Conservation (phyloP, 2,797 vertebrate genomes). For the Rhabdomys pumilio region DNA sequence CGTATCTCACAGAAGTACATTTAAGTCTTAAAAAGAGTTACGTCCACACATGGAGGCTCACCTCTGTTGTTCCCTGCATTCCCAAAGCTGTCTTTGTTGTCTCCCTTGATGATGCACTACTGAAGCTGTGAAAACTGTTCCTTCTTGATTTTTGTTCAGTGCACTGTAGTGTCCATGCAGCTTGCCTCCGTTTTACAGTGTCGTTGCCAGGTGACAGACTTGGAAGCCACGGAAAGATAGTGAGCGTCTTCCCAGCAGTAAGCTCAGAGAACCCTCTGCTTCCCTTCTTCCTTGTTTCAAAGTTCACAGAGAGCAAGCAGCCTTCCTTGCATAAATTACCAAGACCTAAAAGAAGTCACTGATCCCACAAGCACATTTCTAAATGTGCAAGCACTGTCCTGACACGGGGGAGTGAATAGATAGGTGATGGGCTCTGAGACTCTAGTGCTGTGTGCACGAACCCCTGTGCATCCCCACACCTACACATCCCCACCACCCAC, state of each 20-base stretch:
- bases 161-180: constrained; percentile 1
- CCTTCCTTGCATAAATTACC: constrained; percentile 15
- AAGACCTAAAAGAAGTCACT: not conserved
- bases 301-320: not conserved
- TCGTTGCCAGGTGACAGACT: not conserved
- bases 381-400: not conserved
- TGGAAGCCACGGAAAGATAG: not conserved
- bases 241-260: not conserved
- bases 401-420: not conserved
- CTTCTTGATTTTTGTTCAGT: constrained; percentile 17
- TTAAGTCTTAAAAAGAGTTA: constrained; percentile 44
- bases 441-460: not conserved
- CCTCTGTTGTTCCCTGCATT: constrained; percentile 4
- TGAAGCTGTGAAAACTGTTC: not conserved
- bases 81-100: constrained; percentile 5
- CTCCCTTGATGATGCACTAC: not conserved
- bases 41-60: not conserved
- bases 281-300: not conserved
- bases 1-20: not conserved
- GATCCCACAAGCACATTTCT: not conserved
- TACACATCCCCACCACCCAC: not conserved
- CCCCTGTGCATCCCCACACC: not conserved
- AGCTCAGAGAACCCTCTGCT: not conserved
- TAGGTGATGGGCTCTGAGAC: not conserved
- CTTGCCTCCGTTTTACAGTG: constrained; percentile 16